These are phyloP conservation scores for Circaetus cinerascens DNA, from an alignment of 2,113 vertebrate genomes.

Conservation along the genomic window DNA sequence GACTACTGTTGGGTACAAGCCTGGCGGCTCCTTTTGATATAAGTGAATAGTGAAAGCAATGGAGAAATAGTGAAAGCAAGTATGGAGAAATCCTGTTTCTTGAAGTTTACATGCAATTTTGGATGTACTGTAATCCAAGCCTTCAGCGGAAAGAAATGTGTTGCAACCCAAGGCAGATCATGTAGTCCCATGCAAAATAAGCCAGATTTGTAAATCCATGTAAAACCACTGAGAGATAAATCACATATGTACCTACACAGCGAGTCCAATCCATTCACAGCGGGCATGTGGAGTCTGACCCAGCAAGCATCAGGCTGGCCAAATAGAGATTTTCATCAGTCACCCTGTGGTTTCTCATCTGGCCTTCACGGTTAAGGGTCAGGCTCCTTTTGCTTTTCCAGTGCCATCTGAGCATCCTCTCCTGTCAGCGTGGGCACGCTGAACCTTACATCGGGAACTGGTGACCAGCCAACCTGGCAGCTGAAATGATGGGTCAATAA, in stretches of 20 bases:
- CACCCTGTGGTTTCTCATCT: background rate
- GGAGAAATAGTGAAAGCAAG: too few species aligned
- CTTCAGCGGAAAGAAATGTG: background rate
- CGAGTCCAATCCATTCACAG: background rate
- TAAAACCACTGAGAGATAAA: background rate
- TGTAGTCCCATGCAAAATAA: background rate
- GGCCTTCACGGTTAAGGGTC: background rate
- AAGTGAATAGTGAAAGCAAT: background rate
- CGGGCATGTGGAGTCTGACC: background rate
- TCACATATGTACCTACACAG: background rate
- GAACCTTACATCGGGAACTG: background rate
- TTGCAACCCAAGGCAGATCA: background rate
- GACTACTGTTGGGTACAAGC: background rate
- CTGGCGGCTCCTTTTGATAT: background rate
- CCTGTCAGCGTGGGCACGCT: background rate
- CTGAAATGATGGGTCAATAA: background rate
- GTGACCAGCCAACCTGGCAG: conserved; percentile 24
- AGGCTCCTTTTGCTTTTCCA: background rate
- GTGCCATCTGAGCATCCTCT: background rate
- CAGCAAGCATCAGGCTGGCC: conserved; percentile 3
- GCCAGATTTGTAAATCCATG: background rate
- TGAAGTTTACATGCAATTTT: background rate
- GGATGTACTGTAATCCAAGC: background rate
- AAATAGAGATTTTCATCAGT: background rate
- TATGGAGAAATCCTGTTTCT: background rate